phyloP scores from a whole-genome alignment of 2,888 invertebrate species.

The Drepana falcataria region DNA sequence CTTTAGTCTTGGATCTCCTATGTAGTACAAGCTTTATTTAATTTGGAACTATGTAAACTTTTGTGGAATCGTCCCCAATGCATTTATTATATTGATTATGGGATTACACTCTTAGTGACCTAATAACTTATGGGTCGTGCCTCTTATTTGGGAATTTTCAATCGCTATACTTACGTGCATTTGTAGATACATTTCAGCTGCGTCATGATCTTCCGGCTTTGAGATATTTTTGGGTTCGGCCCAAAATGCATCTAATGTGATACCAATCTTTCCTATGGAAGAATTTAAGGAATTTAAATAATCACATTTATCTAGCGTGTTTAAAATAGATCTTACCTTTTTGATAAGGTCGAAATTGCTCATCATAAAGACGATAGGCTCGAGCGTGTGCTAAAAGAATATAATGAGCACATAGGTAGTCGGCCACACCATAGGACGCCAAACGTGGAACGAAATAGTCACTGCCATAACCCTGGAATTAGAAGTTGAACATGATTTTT shows the following conservation, averaged over 20 bases:
- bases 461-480: slow-evolving; percentile 67
- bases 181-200: slow-evolving; percentile 74
- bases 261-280: slow-evolving; percentile 75
- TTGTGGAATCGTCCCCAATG: too few relatives aligned
- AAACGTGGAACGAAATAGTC: slow-evolving; percentile 76
- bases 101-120: too few relatives aligned
- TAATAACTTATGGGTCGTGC: too few relatives aligned
- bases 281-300: slow-evolving; percentile 1
- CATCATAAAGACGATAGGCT: slow-evolving; percentile 80
- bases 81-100: too few relatives aligned
- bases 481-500: neutral
- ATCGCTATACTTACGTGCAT: slow-evolving; percentile 65
- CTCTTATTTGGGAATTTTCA: too few relatives aligned
- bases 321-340: slow-evolving; percentile 49
- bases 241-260: slow-evolving; percentile 77
- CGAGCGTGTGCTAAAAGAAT: slow-evolving; percentile 82
- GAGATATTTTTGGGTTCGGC: slow-evolving; percentile 69
- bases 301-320: slow-evolving; percentile 3
- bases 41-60: too few relatives aligned
- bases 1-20: too few relatives aligned
- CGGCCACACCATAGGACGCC: slow-evolving; percentile 65
- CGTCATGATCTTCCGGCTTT: slow-evolving; percentile 64
- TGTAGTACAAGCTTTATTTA: too few relatives aligned
- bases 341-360: slow-evolving; percentile 71
- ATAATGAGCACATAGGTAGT: slow-evolving; percentile 82